Base-by-base conservation (phyloP, 1,140 invertebrate genomes). In the Dinoponera quadriceps region DNA sequence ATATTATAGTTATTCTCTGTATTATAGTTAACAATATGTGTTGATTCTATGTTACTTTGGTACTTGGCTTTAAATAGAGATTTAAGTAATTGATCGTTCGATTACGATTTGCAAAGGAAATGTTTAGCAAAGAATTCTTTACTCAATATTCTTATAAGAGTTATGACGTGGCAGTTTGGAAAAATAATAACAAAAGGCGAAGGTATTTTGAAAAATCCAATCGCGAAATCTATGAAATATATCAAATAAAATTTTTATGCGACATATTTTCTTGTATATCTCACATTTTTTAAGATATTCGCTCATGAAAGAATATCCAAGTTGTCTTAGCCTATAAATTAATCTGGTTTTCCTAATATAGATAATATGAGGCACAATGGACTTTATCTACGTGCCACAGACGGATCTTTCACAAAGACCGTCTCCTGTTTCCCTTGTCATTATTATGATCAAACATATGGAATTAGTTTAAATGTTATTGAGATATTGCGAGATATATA, bases 61-160 rank as follows among this genome's bases (percentile, higher is more conserved):
- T 89, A 89, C 65, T 84, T 89, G 86, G 88, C 88, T 89, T 89
- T 89, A 89, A 89, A 63, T 82, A 51, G 38, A 44, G 0, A 44
- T 44, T n/a, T n/a, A 44, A 44, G 38, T 44, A 22, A 13, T 88
- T 87, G 83, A 59, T 63, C 11, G 65, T 85, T 78, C 49, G 18
- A 54, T 84, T 60, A 65, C 55, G 69, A 62, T 29, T 68, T 71
- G 44, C 60, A 29, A 49, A 7, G 66, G 29, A 63, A n/a, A 63
- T 16, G 7, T 66, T 63, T 54, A 49, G 20, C 2, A 29, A 48
- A 44, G n/a, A 57, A 57, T 57, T 18, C 49, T 22, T 14, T 77
- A 66, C 1, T 14, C 44, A 5, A 4, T 66, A 48, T 71, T 20
- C 20, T 14, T 25, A 54, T 18, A 16, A 54, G 54, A 71, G 14